These are phyloP conservation scores for Nomada fabriciana DNA, from an alignment of 2,888 invertebrate species.

Conservation along the genomic window DNA sequence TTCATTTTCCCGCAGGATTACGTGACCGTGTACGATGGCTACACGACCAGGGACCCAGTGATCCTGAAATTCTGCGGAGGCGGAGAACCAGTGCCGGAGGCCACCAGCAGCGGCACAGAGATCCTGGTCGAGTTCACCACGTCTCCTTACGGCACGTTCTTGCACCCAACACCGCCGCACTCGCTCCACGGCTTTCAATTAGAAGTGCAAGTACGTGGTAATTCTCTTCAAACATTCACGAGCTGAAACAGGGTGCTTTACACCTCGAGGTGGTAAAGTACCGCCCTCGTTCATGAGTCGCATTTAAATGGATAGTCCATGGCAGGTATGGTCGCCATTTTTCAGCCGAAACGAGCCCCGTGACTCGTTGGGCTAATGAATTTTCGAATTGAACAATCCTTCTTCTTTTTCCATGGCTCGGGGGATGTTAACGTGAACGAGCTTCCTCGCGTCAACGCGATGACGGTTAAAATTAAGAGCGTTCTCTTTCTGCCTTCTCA, in stretches of 20 bases:
- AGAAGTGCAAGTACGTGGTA: slow-evolving; percentile 89
- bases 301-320: slow-evolving; percentile 40
- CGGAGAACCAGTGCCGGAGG: slow-evolving; percentile 93
- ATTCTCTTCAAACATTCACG: slow-evolving; percentile 58
- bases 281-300: slow-evolving; percentile 35
- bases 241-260: slow-evolving; percentile 33
- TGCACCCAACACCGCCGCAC: slow-evolving; percentile 91
- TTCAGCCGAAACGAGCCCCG: slow-evolving; percentile 8
- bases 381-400: slow-evolving; percentile 6
- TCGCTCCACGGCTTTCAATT: slow-evolving; percentile 95
- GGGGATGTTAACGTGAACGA: not conserved
- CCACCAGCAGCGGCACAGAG: slow-evolving; percentile 94
- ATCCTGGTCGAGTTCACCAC: slow-evolving; percentile 95
- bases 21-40: slow-evolving; percentile 95
- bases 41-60: slow-evolving; percentile 94
- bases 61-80: slow-evolving; percentile 96
- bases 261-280: slow-evolving; percentile 28
- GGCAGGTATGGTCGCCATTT: slow-evolving; percentile 1
- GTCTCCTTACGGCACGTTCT: slow-evolving; percentile 95
- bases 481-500: no score
- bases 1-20: slow-evolving; percentile 88
- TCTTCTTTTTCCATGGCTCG: not conserved
- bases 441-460: not conserved
- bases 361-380: slow-evolving; percentile 13
- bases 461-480: no score